Conservation (phyloP, 2,888 invertebrate genomes). For the Malacosoma neustria region DNA sequence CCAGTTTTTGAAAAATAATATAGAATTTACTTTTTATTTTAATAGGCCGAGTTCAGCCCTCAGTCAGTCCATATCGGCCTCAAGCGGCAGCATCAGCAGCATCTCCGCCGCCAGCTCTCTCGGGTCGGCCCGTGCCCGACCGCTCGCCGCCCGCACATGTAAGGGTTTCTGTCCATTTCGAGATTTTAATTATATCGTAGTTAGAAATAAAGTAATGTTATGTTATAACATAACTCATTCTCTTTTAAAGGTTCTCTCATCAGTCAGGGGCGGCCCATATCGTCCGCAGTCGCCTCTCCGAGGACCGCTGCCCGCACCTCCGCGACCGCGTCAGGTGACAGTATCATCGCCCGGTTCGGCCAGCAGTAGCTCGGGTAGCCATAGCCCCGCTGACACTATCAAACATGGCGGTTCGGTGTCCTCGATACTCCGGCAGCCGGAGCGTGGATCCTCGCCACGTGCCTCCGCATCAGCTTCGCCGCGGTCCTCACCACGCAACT, state of each 20-base stretch:
- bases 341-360: slow-evolving; percentile 87
- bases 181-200: no score
- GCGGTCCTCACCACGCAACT: slow-evolving; percentile 42
- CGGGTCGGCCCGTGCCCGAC: slow-evolving; percentile 73
- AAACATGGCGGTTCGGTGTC: slow-evolving; percentile 76
- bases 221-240: no score
- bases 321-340: slow-evolving; percentile 66
- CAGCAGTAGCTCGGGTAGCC: slow-evolving; percentile 89
- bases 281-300: slow-evolving; percentile 81
- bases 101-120: slow-evolving; percentile 75
- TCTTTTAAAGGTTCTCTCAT: slow-evolving; percentile 80
- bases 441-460: slow-evolving; percentile 47
- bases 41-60: slow-evolving; percentile 86
- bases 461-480: slow-evolving; percentile 54
- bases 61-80: slow-evolving; percentile 82
- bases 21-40: no score
- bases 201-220: no score
- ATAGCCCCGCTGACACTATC: slow-evolving; percentile 85
- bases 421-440: slow-evolving; percentile 60
- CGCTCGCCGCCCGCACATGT: slow-evolving; percentile 83
- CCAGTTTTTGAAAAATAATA: no score
- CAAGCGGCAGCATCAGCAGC: slow-evolving; percentile 74
- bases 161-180: slow-evolving; percentile 37
- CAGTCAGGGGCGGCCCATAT: slow-evolving; percentile 82
- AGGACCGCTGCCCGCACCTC: slow-evolving; percentile 73